phyloP scores from a whole-genome alignment of 2,113 vertebrate genomes.

The Silurus glanis region DNA sequence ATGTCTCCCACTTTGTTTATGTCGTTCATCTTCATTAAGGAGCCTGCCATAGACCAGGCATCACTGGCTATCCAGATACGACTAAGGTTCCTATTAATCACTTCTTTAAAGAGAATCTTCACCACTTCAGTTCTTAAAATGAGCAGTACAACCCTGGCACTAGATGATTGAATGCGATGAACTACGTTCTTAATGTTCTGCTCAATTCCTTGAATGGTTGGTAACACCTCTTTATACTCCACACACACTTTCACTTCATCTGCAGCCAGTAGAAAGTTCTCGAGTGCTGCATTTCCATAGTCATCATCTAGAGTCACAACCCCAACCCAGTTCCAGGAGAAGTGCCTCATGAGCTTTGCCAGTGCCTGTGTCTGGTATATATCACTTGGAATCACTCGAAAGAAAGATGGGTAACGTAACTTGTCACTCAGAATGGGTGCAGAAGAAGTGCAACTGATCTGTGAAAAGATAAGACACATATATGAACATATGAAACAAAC shows the following conservation, averaged over 20 bases:
- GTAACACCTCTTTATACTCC: conserved; percentile 59
- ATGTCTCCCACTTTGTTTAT: conserved; percentile 68
- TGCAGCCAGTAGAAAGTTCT: conserved; percentile 57
- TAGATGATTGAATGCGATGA: conserved; percentile 50
- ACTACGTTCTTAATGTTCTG: conserved; percentile 42
- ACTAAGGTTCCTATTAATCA: conserved; percentile 56
- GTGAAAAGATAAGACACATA: not conserved
- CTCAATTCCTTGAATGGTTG: conserved; percentile 24
- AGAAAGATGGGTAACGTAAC: conserved; percentile 60
- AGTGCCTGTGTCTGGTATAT: conserved; percentile 65
- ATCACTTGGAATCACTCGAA: conserved; percentile 72
- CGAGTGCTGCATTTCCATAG: conserved; percentile 64
- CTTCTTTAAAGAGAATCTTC: conserved; percentile 32
- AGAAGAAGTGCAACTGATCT: conserved; percentile 68
- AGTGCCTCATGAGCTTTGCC: conserved; percentile 59
- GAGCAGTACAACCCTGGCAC: conserved; percentile 63
- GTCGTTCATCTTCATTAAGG: conserved; percentile 55
- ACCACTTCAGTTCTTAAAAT: conserved; percentile 62
- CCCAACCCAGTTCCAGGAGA: conserved; percentile 69
- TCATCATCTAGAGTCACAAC: conserved; percentile 68
- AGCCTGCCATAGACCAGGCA: conserved; percentile 59
- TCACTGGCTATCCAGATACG: conserved; percentile 69
- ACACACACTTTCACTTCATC: conserved; percentile 56
- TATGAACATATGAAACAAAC: not conserved
- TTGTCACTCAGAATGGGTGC: conserved; percentile 64